phyloP scores from a whole-genome alignment of 2,113 vertebrate species.

The Hydropotes inermis region DNA sequence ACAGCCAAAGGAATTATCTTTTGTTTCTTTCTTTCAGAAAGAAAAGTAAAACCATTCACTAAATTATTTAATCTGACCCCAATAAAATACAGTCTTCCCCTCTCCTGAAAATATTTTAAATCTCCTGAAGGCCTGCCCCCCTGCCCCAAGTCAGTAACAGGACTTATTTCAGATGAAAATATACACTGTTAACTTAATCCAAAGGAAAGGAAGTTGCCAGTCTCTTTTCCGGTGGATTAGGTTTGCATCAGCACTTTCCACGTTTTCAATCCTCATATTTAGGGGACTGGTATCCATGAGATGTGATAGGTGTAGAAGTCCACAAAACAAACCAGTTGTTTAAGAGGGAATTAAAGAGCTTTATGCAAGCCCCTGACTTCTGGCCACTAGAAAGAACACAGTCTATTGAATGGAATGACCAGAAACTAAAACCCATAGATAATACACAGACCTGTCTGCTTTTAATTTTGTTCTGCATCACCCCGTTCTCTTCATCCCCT shows the following conservation, averaged over 20 bases:
- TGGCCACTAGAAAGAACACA: neutral
- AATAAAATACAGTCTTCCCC: neutral
- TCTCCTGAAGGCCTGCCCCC: neutral
- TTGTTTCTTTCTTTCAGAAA: conserved; percentile 16
- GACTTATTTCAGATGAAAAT: neutral
- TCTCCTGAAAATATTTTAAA: neutral
- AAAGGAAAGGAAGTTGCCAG: neutral
- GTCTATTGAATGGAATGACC: neutral
- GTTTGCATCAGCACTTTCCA: neutral
- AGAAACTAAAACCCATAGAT: neutral
- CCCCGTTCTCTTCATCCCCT: fast-evolving
- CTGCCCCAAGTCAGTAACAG: neutral
- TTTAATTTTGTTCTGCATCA: fast-evolving
- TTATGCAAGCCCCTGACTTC: neutral
- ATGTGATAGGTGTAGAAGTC: neutral
- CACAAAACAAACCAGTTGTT: neutral
- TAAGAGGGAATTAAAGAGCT: neutral
- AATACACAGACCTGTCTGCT: neutral
- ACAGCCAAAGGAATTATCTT: neutral
- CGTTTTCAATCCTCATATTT: neutral
- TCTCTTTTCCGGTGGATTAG: neutral
- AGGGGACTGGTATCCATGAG: neutral
- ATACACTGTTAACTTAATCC: neutral
- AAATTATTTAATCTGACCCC: neutral
- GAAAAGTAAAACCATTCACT: neutral